A percentile compares a stretch with the other conserved stretches of the same genome.
phyloP scores from a whole-genome alignment of 2,113 vertebrate genomes.

The Turnix velox region DNA sequence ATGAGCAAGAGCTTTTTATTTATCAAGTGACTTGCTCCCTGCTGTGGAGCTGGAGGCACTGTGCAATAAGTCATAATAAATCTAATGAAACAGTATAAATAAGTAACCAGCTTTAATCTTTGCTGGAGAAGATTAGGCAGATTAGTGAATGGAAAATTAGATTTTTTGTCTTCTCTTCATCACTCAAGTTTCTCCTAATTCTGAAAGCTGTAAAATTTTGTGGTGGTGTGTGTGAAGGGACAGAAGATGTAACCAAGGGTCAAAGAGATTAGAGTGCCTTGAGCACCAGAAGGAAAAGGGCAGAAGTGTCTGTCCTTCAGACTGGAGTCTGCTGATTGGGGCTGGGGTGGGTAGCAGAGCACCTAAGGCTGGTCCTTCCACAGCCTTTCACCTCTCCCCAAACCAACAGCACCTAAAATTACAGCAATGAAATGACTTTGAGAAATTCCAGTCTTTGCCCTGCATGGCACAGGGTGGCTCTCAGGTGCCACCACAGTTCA shows the following conservation, averaged over 20 bases:
- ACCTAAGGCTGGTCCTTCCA: neutral
- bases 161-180: neutral
- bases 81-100: neutral
- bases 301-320: neutral
- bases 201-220: neutral
- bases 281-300: fast-evolving
- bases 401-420: neutral
- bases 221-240: neutral
- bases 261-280: neutral
- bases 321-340: fast-evolving
- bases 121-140: neutral
- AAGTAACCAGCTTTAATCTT: neutral
- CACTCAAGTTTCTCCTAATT: neutral
- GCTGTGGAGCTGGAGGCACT: neutral
- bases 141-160: neutral
- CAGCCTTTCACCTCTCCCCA: neutral
- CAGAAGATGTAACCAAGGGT: neutral
- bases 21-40: neutral
- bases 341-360: fast-evolving
- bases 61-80: neutral
- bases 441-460: neutral
- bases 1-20: neutral
- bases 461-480: neutral
- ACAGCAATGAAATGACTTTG: neutral
- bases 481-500: neutral